Base-by-base conservation (phyloP, 2,888 invertebrate genomes). In the Agrotis ipsilon region DNA sequence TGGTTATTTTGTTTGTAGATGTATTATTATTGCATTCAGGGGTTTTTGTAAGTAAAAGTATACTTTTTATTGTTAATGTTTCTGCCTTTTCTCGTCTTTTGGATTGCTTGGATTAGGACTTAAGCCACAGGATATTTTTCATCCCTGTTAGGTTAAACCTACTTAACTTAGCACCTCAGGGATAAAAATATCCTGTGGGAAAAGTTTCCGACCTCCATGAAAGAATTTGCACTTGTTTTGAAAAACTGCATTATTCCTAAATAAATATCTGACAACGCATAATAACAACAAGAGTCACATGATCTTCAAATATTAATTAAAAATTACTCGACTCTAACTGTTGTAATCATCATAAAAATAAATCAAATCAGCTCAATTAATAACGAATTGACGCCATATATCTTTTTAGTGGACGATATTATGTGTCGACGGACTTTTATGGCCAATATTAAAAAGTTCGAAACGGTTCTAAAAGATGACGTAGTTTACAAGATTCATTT, bases 351-450 rank as follows among this genome's bases (percentile, higher is more conserved):
- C 27, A 45, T 68, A 75, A 64, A 75, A 70, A 75, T 72, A 81
- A 81, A 79, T 77, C 79, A 81, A 81, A 86, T 78, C 77, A 82
- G 68, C 67, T 73, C 77, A 76, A 88, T 87, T 84, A 87, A 88
- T 89, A 89, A 89, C 87, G 72, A 89, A 87, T 82, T 80, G 82
- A 75, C 75, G 80, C 85, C 84, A 88, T 91, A 85, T 80, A 89
- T 91, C 90, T 88, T 84, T 71, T 78, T 75, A 88, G 90, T 88
- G 81, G 80, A 77, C 79, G 87, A 89, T 90, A 81, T 86, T 88
- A 90, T 91, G 88, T 86, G 63, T 49, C 68, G 55, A 82, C 66
- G 72, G 80, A 83, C 78, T 78, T 82, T 85, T 82, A 84, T 82
- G 81, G 82, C 76, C 73, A 76, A 54, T 70, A 84, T 64, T 81